A percentile compares a stretch with the other conserved stretches of the same genome.
phyloP scores from a whole-genome alignment of 2,113 vertebrate genomes.

The Ageneiosus marmoratus region DNA sequence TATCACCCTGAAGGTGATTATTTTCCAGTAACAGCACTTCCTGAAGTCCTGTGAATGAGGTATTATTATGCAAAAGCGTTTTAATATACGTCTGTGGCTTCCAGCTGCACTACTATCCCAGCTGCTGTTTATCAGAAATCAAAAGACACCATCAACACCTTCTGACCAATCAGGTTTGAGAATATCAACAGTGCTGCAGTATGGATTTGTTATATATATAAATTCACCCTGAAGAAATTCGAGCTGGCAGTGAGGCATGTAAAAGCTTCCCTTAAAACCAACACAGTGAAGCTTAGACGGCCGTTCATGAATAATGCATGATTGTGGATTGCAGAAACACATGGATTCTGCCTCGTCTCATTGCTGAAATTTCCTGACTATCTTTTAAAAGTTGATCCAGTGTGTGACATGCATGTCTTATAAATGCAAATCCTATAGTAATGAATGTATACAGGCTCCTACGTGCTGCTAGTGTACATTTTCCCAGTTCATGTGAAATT shows the following conservation, averaged over 20 bases:
- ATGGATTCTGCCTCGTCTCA: not conserved
- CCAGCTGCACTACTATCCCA: not conserved
- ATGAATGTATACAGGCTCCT: not conserved
- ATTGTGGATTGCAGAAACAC: not conserved
- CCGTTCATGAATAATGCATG: conserved; percentile 16
- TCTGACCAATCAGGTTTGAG: not conserved
- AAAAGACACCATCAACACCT: not conserved
- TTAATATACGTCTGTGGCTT: not conserved
- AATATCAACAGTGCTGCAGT: not conserved
- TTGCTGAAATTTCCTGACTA: not conserved
- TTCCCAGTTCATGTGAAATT: not conserved
- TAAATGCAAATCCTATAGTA: not conserved
- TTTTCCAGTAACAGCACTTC: not conserved
- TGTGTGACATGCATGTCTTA: not conserved
- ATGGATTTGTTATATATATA: not conserved
- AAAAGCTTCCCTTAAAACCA: conserved; percentile 3
- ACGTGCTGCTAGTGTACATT: not conserved
- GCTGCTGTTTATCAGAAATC: not conserved
- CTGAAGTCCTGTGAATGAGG: not conserved
- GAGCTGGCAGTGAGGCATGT: not conserved
- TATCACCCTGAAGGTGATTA: not conserved
- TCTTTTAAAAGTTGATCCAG: not conserved
- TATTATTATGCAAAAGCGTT: not conserved
- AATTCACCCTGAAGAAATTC: not conserved
- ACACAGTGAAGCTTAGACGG: not conserved